phyloP scores from a whole-genome alignment of 2,888 invertebrate genomes.

The Amblyjoppa proteus region DNA sequence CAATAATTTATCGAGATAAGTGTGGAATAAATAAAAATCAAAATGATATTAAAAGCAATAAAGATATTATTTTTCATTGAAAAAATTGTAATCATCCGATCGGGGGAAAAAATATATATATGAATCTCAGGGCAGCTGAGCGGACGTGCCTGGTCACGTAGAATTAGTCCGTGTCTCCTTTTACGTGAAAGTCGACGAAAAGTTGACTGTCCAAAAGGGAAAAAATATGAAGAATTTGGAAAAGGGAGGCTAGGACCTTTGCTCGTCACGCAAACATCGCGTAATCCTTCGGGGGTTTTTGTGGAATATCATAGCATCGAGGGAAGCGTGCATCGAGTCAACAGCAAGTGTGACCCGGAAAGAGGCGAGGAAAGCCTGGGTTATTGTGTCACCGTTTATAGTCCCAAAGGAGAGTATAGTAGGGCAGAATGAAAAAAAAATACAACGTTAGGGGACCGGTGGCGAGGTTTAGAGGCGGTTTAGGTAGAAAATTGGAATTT shows the following conservation, averaged over 20 bases:
- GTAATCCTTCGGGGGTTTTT: conserved; percentile 53
- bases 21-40: conserved; percentile 1
- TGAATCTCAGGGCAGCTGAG: conserved; percentile 74
- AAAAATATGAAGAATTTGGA: conserved; percentile 29
- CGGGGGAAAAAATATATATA: background rate
- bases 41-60: conserved; percentile 15
- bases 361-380: conserved; percentile 60
- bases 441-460: conserved; percentile 33
- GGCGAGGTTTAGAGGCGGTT: conserved; percentile 18
- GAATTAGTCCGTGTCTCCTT: conserved; percentile 56
- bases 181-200: conserved; percentile 46
- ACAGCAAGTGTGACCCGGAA: conserved; percentile 72
- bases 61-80: background rate
- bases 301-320: conserved; percentile 34
- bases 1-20: conserved; percentile 17
- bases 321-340: conserved; percentile 71
- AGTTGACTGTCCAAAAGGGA: conserved; percentile 27
- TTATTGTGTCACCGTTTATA: conserved; percentile 58
- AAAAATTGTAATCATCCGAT: conserved; percentile 18
- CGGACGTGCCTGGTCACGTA: conserved; percentile 75
- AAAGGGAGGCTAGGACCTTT: conserved; percentile 40
- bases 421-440: conserved; percentile 46
- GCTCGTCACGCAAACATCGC: conserved; percentile 47
- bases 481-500: conserved; percentile 73
- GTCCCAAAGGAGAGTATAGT: conserved; percentile 53